A percentile compares a stretch with the other conserved stretches of the same genome.
Conservation (phyloP, 1,140 invertebrate species). For the Hylaeus anthracinus region DNA sequence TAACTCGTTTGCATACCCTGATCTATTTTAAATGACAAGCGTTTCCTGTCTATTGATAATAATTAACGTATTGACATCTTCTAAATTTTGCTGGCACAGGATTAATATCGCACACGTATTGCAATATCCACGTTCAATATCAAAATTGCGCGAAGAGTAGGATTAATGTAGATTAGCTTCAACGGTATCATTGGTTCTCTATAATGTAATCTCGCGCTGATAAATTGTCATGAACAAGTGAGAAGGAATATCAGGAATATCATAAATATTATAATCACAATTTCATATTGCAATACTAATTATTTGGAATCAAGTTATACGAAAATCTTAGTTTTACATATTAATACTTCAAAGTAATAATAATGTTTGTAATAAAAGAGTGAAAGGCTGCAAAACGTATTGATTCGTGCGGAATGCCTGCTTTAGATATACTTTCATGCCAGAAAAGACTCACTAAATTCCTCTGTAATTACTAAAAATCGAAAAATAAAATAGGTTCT, state of each 20-base stretch:
- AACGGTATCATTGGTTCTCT: constrained; percentile 26
- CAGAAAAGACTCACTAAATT: no score
- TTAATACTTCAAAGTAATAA: no score
- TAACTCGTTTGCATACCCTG: no score
- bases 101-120: constrained; percentile 15
- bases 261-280: not conserved
- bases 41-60: not conserved
- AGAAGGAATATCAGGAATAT: not conserved
- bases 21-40: no score
- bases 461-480: no score
- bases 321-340: no score
- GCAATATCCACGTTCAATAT: constrained; percentile 14
- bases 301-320: no score
- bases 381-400: no score
- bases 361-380: no score
- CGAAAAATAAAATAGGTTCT: no score
- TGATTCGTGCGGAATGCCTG: no score
- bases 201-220: not conserved
- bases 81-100: not conserved
- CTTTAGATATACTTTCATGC: no score
- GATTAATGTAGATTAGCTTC: constrained; percentile 50
- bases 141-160: constrained; percentile 39
- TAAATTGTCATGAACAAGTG: not conserved
- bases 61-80: not conserved
- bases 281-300: not conserved